Evolutionary conservation across 2,113 vertebrate genomes (phyloP), one percentile per base, ranked within the genome.

Genomic region (Apodemus sylvaticus): DNA sequence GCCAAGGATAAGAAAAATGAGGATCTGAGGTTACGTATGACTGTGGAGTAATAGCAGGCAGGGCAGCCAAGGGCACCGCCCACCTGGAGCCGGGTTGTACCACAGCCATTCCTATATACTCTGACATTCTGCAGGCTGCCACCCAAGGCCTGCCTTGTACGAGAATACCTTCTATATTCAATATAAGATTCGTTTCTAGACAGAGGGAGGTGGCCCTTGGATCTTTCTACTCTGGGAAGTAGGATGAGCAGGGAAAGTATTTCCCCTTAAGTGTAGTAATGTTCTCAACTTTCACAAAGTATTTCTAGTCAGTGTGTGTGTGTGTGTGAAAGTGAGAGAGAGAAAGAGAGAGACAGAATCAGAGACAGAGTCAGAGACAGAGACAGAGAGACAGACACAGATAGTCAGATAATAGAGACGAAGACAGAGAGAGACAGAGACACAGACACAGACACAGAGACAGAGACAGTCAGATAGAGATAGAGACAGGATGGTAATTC

Each of bases 231-330:
- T 58, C 73, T 73, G 85, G 85, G 20, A 48, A 34, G 90, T 60
- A 71, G 51, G 71, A n/a, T 19, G 36, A 45, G 17, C n/a, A 51
- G 39, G 22, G 29, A 36, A 68, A 39, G 34, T 62, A 91, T 70
- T 96, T 94, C 60, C 26, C 71, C 74, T 88, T 77, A 9, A 87
- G 34, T 86, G 26, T 62, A 78, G 51, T 31, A 92, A 39, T 42
- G 36, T 58, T 89, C 48, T 29, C 87, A 29, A 81, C 7, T 70
- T n/a, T 82, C 73, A 77, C 24, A 51, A n/a, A 70, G 29, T 55
- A 53, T 90, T 82, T 94, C 77, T 64, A 58, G 45, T 92, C 66
- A 92, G 88, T 64, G 62, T 60, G n/a, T 60, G 34, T 82, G 36
- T 81, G 29, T 22, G 42, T 81, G 29, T 22, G 31, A n/a, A n/a